Percentiles rank a stretch among this genome's conserved stretches.
phyloP scores from a whole-genome alignment of 2,113 vertebrate species.

The Oncorhynchus gorbuscha region DNA sequence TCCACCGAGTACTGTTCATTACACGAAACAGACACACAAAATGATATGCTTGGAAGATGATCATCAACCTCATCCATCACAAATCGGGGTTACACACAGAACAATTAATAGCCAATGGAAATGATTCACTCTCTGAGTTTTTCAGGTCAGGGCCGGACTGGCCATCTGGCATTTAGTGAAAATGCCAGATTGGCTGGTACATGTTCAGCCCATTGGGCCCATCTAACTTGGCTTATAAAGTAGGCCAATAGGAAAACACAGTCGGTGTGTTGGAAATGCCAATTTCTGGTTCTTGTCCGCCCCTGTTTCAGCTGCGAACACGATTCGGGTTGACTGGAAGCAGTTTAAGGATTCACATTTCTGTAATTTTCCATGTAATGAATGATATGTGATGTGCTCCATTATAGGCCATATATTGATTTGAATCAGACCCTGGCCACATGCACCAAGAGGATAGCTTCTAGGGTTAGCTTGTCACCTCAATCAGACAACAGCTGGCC shows the following conservation, averaged over 20 bases:
- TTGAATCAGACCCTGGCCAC: constrained; percentile 43
- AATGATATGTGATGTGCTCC: constrained; percentile 45
- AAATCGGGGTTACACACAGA: constrained; percentile 19
- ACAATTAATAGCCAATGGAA: constrained; percentile 1
- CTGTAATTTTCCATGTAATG: constrained; percentile 30
- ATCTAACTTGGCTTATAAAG: too few species aligned
- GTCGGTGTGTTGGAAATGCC: too few species aligned
- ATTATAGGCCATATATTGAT: constrained; percentile 46
- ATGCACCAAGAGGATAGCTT: neutral
- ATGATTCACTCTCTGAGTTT: constrained; percentile 31
- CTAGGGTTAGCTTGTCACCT: constrained; percentile 50
- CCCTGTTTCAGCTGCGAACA: constrained; percentile 32
- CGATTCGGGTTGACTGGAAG: constrained; percentile 38
- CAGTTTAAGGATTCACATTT: constrained; percentile 38
- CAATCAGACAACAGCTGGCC: constrained; percentile 45
- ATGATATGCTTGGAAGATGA: constrained; percentile 6
- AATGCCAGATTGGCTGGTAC: too few species aligned
- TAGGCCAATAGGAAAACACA: too few species aligned
- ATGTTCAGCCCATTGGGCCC: too few species aligned
- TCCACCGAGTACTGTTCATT: neutral
- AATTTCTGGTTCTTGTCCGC: too few species aligned
- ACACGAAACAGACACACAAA: constrained; percentile 6
- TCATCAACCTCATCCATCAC: constrained; percentile 14
- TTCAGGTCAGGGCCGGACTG: too few species aligned
- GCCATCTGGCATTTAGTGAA: too few species aligned